phyloP scores from a whole-genome alignment of 2,113 vertebrate genomes.

The Fukomys damarensis region DNA sequence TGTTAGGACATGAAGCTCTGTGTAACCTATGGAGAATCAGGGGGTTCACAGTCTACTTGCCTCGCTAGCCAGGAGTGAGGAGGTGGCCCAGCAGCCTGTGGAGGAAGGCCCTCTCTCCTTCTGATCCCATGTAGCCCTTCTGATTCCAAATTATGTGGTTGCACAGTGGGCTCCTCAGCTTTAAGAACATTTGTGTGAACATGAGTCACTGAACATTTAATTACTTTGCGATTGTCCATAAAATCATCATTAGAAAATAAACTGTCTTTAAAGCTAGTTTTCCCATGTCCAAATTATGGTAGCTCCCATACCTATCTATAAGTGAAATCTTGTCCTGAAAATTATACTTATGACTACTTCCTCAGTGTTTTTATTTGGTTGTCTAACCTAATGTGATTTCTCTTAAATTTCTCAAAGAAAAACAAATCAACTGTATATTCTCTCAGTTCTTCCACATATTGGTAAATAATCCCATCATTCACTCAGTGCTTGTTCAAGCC shows the following conservation, averaged over 20 bases:
- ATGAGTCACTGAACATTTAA: slow-evolving; percentile 27
- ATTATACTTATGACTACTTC: background rate
- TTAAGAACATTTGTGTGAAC: background rate
- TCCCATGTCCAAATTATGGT: slow-evolving; percentile 12
- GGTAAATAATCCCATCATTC: background rate
- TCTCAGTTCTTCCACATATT: background rate
- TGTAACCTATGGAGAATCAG: background rate
- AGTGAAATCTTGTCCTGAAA: background rate
- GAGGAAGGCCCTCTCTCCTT: background rate
- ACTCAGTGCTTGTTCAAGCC: background rate
- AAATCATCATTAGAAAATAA: slow-evolving; percentile 58
- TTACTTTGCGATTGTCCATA: slow-evolving; percentile 47
- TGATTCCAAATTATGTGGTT: background rate
- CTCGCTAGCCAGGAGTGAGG: background rate
- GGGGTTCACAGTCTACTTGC: background rate
- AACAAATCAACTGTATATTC: background rate
- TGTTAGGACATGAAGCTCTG: background rate
- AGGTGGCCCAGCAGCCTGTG: background rate
- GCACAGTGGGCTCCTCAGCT: background rate
- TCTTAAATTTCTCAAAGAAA: background rate
- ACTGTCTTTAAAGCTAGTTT: slow-evolving; percentile 28
- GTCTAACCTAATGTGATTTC: background rate
- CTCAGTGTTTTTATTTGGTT: background rate
- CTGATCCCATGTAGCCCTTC: background rate
- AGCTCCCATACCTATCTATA: background rate